Conservation (phyloP, 2,888 invertebrate genomes). For the Chalcis sispes region DNA sequence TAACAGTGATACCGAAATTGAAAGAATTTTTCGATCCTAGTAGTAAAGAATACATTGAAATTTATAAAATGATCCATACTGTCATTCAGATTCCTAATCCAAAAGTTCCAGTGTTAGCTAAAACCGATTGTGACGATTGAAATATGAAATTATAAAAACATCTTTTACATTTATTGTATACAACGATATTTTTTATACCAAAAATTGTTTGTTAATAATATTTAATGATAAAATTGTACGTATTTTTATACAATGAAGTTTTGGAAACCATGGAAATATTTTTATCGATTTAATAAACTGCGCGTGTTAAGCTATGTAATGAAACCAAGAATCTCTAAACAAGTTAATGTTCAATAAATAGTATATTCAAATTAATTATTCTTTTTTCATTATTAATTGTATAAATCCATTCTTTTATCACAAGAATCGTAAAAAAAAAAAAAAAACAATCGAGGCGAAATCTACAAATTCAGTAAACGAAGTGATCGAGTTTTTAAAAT, state of each 20-base stretch:
- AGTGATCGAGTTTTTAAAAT: constrained; percentile 7
- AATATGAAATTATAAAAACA: constrained; percentile 6
- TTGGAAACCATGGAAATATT: constrained; percentile 14
- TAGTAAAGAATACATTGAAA: constrained; percentile 62
- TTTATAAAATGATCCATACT: constrained; percentile 69
- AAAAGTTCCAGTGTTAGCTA: constrained; percentile 66
- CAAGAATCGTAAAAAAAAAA: not conserved
- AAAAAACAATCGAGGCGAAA: not conserved
- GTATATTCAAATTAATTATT: not conserved
- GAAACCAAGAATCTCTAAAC: not conserved
- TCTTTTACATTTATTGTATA: not conserved
- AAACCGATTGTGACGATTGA: constrained; percentile 60
- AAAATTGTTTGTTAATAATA: not conserved
- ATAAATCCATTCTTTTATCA: not conserved
- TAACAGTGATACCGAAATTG: constrained; percentile 63
- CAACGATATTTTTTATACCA: not conserved
- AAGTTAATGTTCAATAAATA: constrained; percentile 7
- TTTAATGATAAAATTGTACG: no score
- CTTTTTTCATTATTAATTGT: constrained; percentile 8
- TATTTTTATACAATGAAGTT: not conserved
- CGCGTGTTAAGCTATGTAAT: constrained; percentile 1
- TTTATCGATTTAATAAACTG: constrained; percentile 46
- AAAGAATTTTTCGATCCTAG: constrained; percentile 58
- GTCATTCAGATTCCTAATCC: constrained; percentile 69
- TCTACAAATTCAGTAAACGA: constrained; percentile 4